These are phyloP conservation scores for Tiphia femorata DNA, from an alignment of 2,888 invertebrate species.

Conservation along the genomic window DNA sequence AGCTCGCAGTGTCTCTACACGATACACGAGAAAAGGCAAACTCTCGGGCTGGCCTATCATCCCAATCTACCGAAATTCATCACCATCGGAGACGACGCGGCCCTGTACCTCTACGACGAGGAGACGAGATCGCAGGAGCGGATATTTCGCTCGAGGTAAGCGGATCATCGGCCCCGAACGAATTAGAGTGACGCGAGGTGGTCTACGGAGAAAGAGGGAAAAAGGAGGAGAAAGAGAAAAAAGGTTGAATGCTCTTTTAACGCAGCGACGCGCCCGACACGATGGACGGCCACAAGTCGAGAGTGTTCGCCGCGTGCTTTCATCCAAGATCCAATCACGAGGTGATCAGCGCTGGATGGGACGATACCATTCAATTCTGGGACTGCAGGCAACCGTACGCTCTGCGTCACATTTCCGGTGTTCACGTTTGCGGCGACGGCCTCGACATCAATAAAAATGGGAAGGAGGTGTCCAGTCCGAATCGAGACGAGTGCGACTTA, in stretches of 20 bases:
- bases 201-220: no score
- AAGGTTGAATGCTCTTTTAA: background rate
- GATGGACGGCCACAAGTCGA: constrained; percentile 75
- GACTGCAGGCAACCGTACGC: constrained; percentile 77
- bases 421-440: constrained; percentile 78
- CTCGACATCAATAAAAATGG: constrained; percentile 76
- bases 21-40: constrained; percentile 77
- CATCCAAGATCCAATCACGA: constrained; percentile 77
- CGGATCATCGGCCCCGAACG: background rate
- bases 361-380: constrained; percentile 77
- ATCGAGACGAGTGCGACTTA: background rate
- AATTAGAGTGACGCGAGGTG: no score
- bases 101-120: constrained; percentile 77
- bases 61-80: constrained; percentile 72
- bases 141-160: constrained; percentile 74
- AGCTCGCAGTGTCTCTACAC: constrained; percentile 76
- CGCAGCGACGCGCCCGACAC: constrained; percentile 69
- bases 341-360: constrained; percentile 79
- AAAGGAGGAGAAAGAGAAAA: background rate
- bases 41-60: constrained; percentile 75
- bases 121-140: constrained; percentile 77
- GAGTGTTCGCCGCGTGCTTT: constrained; percentile 77
- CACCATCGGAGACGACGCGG: constrained; percentile 77
- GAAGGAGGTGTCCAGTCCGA: constrained; percentile 72
- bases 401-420: constrained; percentile 72